Percentiles rank a stretch among this genome's conserved stretches.
Evolutionary conservation across 2,888 invertebrate genomes (phyloP).

Genomic region (Drosophila ustulata): DNA sequence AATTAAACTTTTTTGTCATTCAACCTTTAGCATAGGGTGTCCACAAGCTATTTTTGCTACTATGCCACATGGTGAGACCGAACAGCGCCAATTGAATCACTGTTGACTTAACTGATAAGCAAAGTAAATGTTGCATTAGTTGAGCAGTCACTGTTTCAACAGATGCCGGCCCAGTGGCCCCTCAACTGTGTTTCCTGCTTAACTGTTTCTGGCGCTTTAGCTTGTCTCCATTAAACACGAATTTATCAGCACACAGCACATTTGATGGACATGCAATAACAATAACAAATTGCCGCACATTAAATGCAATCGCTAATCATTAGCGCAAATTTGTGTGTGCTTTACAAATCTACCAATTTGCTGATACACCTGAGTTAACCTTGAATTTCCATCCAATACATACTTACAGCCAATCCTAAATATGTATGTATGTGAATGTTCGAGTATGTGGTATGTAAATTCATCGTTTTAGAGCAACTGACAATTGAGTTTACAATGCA

Average conservation of each 20-base stretch:
- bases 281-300: conserved; percentile 42
- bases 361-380: conserved; percentile 18
- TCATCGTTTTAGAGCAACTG: conserved; percentile 4
- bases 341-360: conserved; percentile 1
- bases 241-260: conserved; percentile 33
- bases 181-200: conserved; percentile 15
- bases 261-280: conserved; percentile 18
- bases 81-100: conserved; percentile 5
- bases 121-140: conserved; percentile 15
- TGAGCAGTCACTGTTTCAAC: conserved; percentile 30
- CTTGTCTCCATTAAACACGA: conserved; percentile 11
- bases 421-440: not conserved
- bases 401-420: not conserved
- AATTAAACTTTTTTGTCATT: not conserved
- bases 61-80: not conserved
- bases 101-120: conserved; percentile 29
- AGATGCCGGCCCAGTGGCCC: not conserved
- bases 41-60: not conserved
- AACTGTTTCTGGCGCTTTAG: conserved; percentile 30
- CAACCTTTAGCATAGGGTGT: not conserved
- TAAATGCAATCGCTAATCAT: conserved; percentile 30
- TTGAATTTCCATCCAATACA: conserved; percentile 17
- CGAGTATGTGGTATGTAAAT: not conserved
- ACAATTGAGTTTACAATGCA: conserved; percentile 51
- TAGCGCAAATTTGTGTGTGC: conserved; percentile 21